These are phyloP conservation scores for Hycleus cichorii DNA, from an alignment of 1,140 invertebrate genomes.

Conservation along the genomic window DNA sequence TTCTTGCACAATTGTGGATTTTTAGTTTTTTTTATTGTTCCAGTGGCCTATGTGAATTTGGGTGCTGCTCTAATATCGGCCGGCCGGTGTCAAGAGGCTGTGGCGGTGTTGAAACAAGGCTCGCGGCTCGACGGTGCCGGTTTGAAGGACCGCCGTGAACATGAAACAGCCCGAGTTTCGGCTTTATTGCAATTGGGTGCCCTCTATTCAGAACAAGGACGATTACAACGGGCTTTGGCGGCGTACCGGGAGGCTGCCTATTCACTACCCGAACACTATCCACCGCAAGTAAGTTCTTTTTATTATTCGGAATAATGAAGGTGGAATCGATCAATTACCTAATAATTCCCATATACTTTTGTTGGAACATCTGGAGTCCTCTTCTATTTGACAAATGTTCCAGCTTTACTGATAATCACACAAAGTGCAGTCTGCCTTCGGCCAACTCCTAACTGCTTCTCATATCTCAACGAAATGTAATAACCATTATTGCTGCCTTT, in stretches of 20 bases:
- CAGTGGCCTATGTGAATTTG: conserved; percentile 93
- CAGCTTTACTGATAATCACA: conserved; percentile 20
- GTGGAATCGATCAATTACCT: neutral
- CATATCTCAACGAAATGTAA: conserved; percentile 23
- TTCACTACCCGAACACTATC: conserved; percentile 72
- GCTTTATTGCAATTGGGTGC: conserved; percentile 86
- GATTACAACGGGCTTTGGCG: conserved; percentile 76
- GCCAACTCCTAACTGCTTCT: conserved; percentile 16
- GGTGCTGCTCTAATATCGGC: conserved; percentile 78
- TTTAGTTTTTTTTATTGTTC: conserved; percentile 37
- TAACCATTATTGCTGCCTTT: conserved; percentile 22
- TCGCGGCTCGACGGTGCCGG: conserved; percentile 76
- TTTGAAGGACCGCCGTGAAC: conserved; percentile 81
- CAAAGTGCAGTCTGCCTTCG: conserved; percentile 15
- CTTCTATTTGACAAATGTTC: conserved; percentile 13
- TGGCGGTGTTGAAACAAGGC: conserved; percentile 71
- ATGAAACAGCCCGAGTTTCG: conserved; percentile 83
- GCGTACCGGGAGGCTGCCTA: conserved; percentile 80
- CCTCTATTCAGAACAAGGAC: conserved; percentile 79
- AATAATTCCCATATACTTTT: neutral
- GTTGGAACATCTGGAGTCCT: neutral
- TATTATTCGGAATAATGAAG: no score
- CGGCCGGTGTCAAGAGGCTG: conserved; percentile 76
- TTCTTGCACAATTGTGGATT: neutral
- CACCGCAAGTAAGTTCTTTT: conserved; percentile 58